phyloP scores from a whole-genome alignment of 1,140 invertebrate genomes.

The Agrilus planipennis region DNA sequence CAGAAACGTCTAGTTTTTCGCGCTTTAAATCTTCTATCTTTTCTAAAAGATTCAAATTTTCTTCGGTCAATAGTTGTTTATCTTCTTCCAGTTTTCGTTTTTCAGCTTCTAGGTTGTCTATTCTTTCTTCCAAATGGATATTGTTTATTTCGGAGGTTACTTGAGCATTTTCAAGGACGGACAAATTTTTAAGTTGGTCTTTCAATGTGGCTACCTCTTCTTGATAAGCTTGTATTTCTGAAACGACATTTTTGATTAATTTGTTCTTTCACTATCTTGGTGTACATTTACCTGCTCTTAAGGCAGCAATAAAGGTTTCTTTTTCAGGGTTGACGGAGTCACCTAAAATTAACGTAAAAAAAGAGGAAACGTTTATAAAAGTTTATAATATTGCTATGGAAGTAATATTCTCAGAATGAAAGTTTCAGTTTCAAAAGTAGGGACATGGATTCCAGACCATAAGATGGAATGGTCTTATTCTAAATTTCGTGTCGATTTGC shows the following conservation, averaged over 20 bases:
- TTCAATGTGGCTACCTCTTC: constrained; percentile 20
- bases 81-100: constrained; percentile 40
- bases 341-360: no score
- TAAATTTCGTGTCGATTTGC: no score
- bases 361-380: no score
- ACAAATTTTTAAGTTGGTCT: constrained; percentile 31
- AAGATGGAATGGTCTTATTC: no score
- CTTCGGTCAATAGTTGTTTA: constrained; percentile 39
- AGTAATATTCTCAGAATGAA: no score
- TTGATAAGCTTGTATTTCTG: constrained; percentile 12
- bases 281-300: no score
- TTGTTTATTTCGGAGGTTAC: constrained; percentile 59
- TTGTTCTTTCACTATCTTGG: no score
- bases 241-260: neutral
- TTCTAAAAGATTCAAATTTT: constrained; percentile 40
- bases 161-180: constrained; percentile 45
- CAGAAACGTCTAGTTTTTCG: constrained; percentile 42
- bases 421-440: no score
- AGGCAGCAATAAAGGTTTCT: no score
- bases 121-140: constrained; percentile 56
- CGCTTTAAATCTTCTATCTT: constrained; percentile 43
- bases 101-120: constrained; percentile 40
- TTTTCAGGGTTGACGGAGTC: no score
- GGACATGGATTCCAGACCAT: no score
- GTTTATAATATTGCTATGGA: no score